Evolutionary conservation across 2,888 invertebrate genomes (phyloP).

Genomic region (Diplazon laetatorius): DNA sequence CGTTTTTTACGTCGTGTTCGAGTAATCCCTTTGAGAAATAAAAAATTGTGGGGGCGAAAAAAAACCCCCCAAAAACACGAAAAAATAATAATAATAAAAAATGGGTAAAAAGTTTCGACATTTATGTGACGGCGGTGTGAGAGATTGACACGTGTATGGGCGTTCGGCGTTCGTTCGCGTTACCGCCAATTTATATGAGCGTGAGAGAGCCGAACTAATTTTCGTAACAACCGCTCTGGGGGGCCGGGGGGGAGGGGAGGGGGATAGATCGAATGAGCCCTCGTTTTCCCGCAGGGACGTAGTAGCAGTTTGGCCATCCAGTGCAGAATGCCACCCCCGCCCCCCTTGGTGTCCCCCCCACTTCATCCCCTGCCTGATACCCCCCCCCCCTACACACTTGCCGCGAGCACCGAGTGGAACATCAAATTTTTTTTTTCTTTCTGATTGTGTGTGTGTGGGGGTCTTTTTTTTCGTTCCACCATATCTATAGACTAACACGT

Average conservation of each 20-base stretch:
- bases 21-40: constrained; percentile 38
- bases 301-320: constrained; percentile 34
- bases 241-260: too few relatives aligned
- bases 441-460: too few relatives aligned
- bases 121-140: constrained; percentile 15
- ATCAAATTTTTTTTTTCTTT: constrained; percentile 62
- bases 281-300: constrained; percentile 60
- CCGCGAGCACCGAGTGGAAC: constrained; percentile 63
- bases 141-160: constrained; percentile 53
- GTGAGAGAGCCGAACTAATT: constrained; percentile 81
- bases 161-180: constrained; percentile 72
- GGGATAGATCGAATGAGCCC: constrained; percentile 77
- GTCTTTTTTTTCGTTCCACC: constrained; percentile 47
- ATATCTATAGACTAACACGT: constrained; percentile 18
- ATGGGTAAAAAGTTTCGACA: constrained; percentile 9
- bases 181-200: constrained; percentile 80
- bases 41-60: too few relatives aligned
- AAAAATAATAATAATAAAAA: constrained; percentile 20
- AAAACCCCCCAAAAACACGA: too few relatives aligned
- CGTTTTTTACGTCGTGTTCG: background rate
- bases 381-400: constrained; percentile 38
- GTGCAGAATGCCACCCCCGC: constrained; percentile 8
- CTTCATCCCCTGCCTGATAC: too few relatives aligned
- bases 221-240: constrained; percentile 80
- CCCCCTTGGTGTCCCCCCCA: too few relatives aligned